Base-by-base conservation (phyloP, 2,797 vertebrate species). In the Trachurus trachurus region DNA sequence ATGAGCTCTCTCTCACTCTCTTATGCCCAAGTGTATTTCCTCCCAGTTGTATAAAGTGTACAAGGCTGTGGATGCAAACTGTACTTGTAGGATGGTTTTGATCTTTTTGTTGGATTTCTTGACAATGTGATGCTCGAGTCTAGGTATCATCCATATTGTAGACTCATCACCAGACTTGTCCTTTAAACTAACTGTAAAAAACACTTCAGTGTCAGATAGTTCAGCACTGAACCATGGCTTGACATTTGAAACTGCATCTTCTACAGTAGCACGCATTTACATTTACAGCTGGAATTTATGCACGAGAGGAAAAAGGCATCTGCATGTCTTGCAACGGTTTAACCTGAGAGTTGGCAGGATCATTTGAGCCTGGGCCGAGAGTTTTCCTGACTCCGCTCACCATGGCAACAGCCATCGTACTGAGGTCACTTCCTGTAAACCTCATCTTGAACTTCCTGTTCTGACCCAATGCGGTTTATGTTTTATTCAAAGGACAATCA, bases 401-500 rank as follows among this genome's bases (percentile, higher is more conserved):
- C 65, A 75, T 71, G 31, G 71, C 66, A 88, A 83, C 84, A 42
- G 49, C 42, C 49, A 34, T 50, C 61, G 37, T 45, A 15, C 59
- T 79, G 82, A 83, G 52, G 84, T 90, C 83, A 91, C 84, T 91
- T 93, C 88, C 89, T 89, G 62, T 57, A 29, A 56, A 66, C 50
- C 7, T 69, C 59, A 66, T 66, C 29, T 45, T 59, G 29, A 82
- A 83, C 87, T 89, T 93, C 84, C 89, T 90, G 66, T 70, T 78
- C 83, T 81, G 78, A 83, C 82, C 71, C 67, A 61, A 73, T 50
- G 71, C 54, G 56, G 66, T 69, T 90, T 65, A 94, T 95, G 77
- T 93, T 94, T 95, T 93, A 96, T 95, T 95, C 90, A 96, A 70
- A 45, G 72, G 57, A 68, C 65, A 90, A 90, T 87, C 92, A 93